These are phyloP conservation scores for Cosmorhoe ocellata DNA, from an alignment of 2,888 invertebrate species.

Conservation along the genomic window DNA sequence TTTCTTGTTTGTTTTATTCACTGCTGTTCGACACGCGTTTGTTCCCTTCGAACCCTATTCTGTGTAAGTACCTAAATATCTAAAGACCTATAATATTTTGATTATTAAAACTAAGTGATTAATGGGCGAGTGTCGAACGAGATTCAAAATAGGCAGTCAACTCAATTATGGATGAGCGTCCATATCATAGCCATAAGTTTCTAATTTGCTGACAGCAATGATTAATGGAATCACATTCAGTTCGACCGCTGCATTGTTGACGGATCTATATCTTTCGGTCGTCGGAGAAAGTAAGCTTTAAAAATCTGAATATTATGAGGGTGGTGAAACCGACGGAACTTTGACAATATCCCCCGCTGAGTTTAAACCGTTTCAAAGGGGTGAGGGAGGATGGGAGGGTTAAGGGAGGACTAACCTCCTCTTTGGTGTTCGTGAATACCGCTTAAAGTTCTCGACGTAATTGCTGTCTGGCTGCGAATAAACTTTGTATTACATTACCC, in stretches of 20 bases:
- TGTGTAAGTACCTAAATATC: not conserved
- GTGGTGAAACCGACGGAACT: slow-evolving; percentile 50
- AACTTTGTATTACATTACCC: slow-evolving; percentile 80
- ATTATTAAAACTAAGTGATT: too few relatives aligned
- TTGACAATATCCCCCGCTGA: slow-evolving; percentile 66
- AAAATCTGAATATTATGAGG: slow-evolving; percentile 68
- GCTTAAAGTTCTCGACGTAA: slow-evolving; percentile 76
- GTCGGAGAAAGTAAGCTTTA: slow-evolving; percentile 60
- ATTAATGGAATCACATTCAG: slow-evolving; percentile 42
- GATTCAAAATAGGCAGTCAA: slow-evolving; percentile 25
- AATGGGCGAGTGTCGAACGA: too few relatives aligned
- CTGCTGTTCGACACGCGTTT: slow-evolving; percentile 21
- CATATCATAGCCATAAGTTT: too few relatives aligned
- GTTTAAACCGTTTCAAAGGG: slow-evolving; percentile 64
- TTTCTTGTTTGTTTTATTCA: slow-evolving; percentile 35
- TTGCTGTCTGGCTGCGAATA: slow-evolving; percentile 79
- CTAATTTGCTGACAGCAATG: slow-evolving; percentile 34
- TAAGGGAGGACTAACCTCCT: slow-evolving; percentile 49
- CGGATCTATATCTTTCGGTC: slow-evolving; percentile 47
- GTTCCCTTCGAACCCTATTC: not conserved
- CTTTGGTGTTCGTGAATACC: slow-evolving; percentile 75
- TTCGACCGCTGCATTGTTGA: slow-evolving; percentile 40
- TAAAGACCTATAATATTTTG: too few relatives aligned
- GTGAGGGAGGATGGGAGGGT: slow-evolving; percentile 47
- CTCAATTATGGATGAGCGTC: slow-evolving; percentile 31